Base-by-base conservation (phyloP, 35 echinoderm and acorn worm species). In the Stichopus chloronotus region DNA sequence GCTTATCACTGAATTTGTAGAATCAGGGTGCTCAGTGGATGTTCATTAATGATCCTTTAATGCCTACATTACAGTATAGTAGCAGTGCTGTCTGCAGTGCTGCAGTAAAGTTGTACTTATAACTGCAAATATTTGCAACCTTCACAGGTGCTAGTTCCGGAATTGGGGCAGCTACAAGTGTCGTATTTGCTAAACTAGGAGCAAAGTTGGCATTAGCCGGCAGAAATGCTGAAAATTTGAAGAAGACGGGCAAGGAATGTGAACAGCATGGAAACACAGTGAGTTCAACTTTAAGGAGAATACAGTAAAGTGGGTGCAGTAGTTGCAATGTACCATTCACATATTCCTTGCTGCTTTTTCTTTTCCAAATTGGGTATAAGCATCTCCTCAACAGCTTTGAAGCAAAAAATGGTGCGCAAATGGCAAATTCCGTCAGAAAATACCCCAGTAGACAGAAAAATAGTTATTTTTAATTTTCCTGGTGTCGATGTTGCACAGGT, bases 91-190 rank as follows among this genome's bases (percentile, higher is more conserved):
- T 53, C 7, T 85, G 56, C 19, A 12, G 2, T 2, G 2, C 11
- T 85, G 21, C 25, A 53, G 25, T 81, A 81, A 58, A 87, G 5
- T 52, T 16, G 11, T 58, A 16, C 58, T 58, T 87, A 61, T 52
- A 25, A 13, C 19, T 20, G 7, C 22, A 74, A 2, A 5, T 74
- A 7, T 63, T 7, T 30, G 78, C 21, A 25, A 60, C 8, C 55
- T 89, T 12, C 86, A n/a, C 59, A 99, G 97, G 97, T 83, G 97
- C 97, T n/a, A 99, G 97, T 63, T 99, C 97, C 57, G 97, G 97
- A 8, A 99, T 99, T 88, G 97, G 97, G 8, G 95, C 95, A 80
- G 95, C 95, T 30, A 99, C 97, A 52, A 99, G 97, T 93, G 88
- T 99, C 30, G 82, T 99, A 10, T 99, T 99, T 92, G 95, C 97